phyloP scores from a whole-genome alignment of 2,113 vertebrate genomes.

The Forbesichthys papilliferus region DNA sequence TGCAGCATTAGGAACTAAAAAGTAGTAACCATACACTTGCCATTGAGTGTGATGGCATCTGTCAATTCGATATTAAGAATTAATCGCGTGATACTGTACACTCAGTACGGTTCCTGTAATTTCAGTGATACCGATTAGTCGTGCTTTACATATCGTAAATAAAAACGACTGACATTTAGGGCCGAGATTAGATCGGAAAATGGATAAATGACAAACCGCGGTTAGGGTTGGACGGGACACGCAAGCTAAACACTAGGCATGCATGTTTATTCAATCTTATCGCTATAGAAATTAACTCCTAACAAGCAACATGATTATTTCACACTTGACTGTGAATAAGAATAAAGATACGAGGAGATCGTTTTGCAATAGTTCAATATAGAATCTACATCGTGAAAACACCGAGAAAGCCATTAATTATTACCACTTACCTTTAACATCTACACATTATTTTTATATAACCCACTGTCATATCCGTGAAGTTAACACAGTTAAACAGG shows the following conservation, averaged over 20 bases:
- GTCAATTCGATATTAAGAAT: background rate
- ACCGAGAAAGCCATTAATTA: too few species aligned
- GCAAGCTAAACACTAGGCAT: constrained; percentile 8
- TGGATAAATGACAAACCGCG: constrained; percentile 33
- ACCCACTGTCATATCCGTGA: too few species aligned
- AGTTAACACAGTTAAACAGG: too few species aligned
- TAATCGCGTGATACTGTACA: background rate
- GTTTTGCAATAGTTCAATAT: too few species aligned
- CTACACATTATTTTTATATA: too few species aligned
- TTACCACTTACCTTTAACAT: too few species aligned
- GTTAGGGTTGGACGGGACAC: background rate
- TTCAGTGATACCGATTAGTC: background rate
- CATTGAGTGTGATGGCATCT: constrained; percentile 1
- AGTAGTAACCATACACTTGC: constrained; percentile 16
- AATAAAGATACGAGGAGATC: background rate
- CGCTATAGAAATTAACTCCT: background rate
- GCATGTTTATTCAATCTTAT: background rate
- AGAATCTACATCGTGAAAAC: too few species aligned
- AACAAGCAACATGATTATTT: background rate
- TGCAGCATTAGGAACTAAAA: constrained; percentile 13
- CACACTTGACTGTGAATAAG: background rate
- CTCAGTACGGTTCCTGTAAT: background rate
- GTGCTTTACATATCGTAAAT: background rate
- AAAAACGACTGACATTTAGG: background rate
- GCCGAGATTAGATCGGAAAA: constrained; percentile 5